Evolutionary conservation across 2,888 invertebrate species (phyloP), one percentile per base, ranked within the genome.

Genomic region (Chaitophorus viminalis): DNA sequence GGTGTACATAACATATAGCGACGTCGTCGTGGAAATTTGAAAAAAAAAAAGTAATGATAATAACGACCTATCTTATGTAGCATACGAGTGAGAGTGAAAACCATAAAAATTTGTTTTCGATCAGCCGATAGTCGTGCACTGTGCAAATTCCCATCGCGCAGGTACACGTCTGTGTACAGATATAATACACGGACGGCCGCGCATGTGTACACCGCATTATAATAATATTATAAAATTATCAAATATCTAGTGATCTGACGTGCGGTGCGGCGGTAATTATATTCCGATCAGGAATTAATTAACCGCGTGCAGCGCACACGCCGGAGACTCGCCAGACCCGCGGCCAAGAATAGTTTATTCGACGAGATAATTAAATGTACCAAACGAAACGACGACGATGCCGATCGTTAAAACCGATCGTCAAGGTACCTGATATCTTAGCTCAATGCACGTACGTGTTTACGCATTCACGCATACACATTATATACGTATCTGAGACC

Each of bases 21-120:
- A 6, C 36, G 36, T 39, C 18, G 21, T 18, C 18, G 54, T 21
- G 54, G 18, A 54, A 54, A 54, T 21, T 17, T 11, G 21, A 4
- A 18, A 18, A 4, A 4, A 54, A 60, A 6, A 60, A 60, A 60
- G 25, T 6, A 25, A 60, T n/a, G 4, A 60, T 3, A 60, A 70
- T 31, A 25, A 70, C 31, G n/a, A n/a, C n/a, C 25, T 6, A n/a
- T 4, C 25, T n/a, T 9, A 1, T 39, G 11, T 9, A 39, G n/a
- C 6, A 11, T 29, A 14, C 70, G 14, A 21, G 9, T 25, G 60
- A 60, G 29, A 31, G 29, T 17, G 70, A 70, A 70, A 17, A 17
- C 17, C 70, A 31, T 70, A 70, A 29, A 70, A 70, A 70, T 70
- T 70, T 17, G 70, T 70, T 70, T 70, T 29, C 70, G 70, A 70